Evolutionary conservation across 2,888 invertebrate species (phyloP).

Genomic region (Nemapogon koenigi): DNA sequence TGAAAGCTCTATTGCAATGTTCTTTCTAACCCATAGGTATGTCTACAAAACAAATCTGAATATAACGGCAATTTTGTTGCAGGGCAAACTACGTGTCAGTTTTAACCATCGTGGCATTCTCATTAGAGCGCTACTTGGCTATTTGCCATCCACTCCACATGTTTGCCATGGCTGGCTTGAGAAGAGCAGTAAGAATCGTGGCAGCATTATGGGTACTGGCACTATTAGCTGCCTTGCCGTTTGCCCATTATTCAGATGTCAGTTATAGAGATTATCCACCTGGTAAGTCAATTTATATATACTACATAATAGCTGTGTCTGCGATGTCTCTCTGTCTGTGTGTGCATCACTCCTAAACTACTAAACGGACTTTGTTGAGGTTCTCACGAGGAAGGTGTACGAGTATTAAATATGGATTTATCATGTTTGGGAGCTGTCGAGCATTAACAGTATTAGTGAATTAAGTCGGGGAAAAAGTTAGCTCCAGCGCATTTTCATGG

Average conservation of each 20-base stretch:
- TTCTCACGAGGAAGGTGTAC: no score
- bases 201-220: constrained; percentile 79
- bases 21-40: no score
- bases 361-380: no score
- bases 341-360: no score
- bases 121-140: constrained; percentile 88
- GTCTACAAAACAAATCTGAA: no score
- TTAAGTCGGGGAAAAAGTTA: no score
- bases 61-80: constrained; percentile 23
- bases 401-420: no score
- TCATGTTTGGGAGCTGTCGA: no score
- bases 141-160: constrained; percentile 88
- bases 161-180: constrained; percentile 82
- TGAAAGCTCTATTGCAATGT: no score
- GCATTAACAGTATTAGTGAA: no score
- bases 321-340: no score
- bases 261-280: constrained; percentile 78
- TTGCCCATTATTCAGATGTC: constrained; percentile 76
- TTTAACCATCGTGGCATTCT: constrained; percentile 90
- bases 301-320: neutral
- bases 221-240: constrained; percentile 77
- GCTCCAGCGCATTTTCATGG: no score
- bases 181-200: constrained; percentile 82
- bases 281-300: constrained; percentile 39
- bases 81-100: constrained; percentile 92